Conservation (phyloP, 2,888 invertebrate genomes). For the Diarsia mendica region DNA sequence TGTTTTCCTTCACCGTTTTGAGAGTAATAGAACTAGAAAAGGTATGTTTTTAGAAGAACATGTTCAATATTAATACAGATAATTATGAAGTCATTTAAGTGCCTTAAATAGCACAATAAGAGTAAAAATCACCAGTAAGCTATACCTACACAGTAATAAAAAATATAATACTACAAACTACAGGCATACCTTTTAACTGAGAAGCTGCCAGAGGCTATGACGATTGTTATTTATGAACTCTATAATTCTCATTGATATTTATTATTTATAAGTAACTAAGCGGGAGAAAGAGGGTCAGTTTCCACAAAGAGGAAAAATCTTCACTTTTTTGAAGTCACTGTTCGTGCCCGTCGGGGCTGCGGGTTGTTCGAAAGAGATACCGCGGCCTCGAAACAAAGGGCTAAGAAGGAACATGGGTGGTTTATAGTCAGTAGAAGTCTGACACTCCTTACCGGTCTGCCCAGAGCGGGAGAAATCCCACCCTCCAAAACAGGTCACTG, state of each 20-base stretch:
- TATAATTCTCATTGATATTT: background rate
- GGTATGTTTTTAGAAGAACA: background rate
- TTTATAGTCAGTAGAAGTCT: no score
- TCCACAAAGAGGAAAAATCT: background rate
- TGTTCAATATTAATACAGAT: background rate
- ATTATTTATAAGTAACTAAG: background rate
- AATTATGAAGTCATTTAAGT: constrained; percentile 50
- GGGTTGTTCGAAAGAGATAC: no score
- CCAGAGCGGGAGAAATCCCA: no score
- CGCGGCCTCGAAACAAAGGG: no score
- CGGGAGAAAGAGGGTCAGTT: background rate
- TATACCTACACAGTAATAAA: background rate
- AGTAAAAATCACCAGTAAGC: constrained; percentile 8
- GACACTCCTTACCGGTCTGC: no score
- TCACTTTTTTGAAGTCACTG: no score
- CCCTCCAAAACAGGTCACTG: no score
- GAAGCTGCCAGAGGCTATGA: background rate
- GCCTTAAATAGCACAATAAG: background rate
- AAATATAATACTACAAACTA: background rate
- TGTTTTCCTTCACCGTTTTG: no score
- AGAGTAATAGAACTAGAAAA: background rate
- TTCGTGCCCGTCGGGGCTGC: no score
- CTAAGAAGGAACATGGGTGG: no score
- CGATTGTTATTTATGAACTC: background rate
- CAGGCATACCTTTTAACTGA: background rate